Conservation (phyloP, 92 coral and sea anemone species). For the Umimayanthus chanpuru region DNA sequence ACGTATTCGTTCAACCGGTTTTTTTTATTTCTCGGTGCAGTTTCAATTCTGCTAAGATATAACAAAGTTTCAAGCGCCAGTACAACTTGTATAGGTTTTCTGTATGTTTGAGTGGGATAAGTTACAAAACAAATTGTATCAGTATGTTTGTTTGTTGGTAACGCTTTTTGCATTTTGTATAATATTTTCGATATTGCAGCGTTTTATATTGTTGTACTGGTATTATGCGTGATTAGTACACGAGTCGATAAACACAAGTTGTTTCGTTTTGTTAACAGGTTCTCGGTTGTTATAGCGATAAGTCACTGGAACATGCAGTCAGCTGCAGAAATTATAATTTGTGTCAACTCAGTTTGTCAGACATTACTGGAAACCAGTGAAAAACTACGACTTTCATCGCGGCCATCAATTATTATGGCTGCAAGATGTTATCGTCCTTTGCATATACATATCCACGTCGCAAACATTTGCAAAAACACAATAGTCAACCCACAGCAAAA, state of each 20-base stretch:
- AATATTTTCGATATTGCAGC: background rate
- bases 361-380: background rate
- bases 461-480: constrained; percentile 24
- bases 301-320: background rate
- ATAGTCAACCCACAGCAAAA: background rate
- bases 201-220: background rate
- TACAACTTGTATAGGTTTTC: background rate
- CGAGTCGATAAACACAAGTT: background rate
- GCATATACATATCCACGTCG: background rate
- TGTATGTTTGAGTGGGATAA: background rate
- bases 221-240: background rate
- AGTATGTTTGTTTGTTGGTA: constrained; percentile 19
- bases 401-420: background rate
- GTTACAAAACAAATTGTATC: constrained; percentile 17
- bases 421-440: constrained; percentile 24
- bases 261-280: background rate
- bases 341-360: background rate
- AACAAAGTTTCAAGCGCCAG: background rate
- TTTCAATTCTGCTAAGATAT: background rate
- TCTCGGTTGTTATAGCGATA: background rate
- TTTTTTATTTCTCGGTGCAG: background rate
- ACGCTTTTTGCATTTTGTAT: background rate
- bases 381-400: background rate
- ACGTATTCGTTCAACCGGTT: background rate
- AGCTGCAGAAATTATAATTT: background rate